Conservation (phyloP, 2,797 vertebrate species). For the Eupleurogrammus muticus region DNA sequence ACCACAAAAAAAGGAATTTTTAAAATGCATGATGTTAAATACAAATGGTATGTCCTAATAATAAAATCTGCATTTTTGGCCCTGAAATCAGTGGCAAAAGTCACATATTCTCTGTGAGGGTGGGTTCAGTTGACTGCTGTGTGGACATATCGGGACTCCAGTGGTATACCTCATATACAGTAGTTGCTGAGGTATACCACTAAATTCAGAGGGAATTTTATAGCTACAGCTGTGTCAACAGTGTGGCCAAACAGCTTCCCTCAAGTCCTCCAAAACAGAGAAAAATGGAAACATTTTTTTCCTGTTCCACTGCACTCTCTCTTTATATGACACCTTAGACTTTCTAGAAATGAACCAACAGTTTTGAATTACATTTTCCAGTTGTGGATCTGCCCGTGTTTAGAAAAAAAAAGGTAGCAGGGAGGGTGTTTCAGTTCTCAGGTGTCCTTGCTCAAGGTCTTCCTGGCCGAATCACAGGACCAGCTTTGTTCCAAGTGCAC, state of each 20-base stretch:
- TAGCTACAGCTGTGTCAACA: constrained; percentile 60
- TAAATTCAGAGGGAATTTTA: background rate
- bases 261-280: constrained; percentile 9
- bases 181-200: too few relatives aligned
- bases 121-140: background rate
- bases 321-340: background rate
- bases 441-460: constrained; percentile 73
- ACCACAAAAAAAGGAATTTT: background rate
- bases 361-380: background rate
- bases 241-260: constrained; percentile 26
- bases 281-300: constrained; percentile 1
- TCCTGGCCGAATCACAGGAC: constrained; percentile 70
- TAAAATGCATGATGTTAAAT: constrained; percentile 5
- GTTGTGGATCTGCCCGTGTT: background rate
- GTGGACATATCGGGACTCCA: constrained; percentile 2
- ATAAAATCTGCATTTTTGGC: background rate
- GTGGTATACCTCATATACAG: constrained; percentile 4
- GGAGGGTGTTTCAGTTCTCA: constrained; percentile 55
- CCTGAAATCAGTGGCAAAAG: background rate
- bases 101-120: too few relatives aligned
- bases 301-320: background rate
- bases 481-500: constrained; percentile 78
- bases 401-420: constrained; percentile 15
- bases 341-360: background rate
- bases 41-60: too few relatives aligned